phyloP scores from a whole-genome alignment of 2,113 vertebrate species.

The Verasper variegatus region DNA sequence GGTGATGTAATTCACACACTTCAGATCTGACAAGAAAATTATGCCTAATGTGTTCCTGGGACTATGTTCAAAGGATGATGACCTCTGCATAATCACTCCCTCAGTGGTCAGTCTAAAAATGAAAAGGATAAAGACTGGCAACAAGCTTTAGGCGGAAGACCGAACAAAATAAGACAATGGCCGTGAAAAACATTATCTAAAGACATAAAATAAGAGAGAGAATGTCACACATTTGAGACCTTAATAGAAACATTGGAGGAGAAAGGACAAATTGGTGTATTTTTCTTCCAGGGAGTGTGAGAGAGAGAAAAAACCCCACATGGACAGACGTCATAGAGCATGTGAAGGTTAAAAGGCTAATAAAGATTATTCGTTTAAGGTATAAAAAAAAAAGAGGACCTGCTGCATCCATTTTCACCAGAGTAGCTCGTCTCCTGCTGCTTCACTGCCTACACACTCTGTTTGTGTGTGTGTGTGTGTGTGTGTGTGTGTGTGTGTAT shows the following conservation, averaged over 20 bases:
- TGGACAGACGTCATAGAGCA: slow-evolving; percentile 38
- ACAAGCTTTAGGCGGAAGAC: slow-evolving; percentile 5
- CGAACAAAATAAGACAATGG: slow-evolving; percentile 6
- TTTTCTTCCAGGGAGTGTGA: slow-evolving; percentile 13
- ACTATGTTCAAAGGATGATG: slow-evolving; percentile 67
- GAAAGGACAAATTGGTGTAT: slow-evolving; percentile 14
- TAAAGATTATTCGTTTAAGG: slow-evolving; percentile 70
- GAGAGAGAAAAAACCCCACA: slow-evolving; percentile 13
- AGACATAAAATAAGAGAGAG: slow-evolving; percentile 2
- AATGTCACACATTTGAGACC: slow-evolving; percentile 1
- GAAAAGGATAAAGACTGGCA: slow-evolving; percentile 38
- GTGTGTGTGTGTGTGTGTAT: slow-evolving; percentile 3
- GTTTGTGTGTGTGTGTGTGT: slow-evolving; percentile 8
- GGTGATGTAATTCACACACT: slow-evolving; percentile 77
- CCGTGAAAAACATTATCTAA: slow-evolving; percentile 12
- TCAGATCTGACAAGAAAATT: slow-evolving; percentile 79
- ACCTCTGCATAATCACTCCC: slow-evolving; percentile 69
- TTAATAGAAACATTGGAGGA: slow-evolving; percentile 16
- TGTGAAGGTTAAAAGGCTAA: slow-evolving; percentile 74
- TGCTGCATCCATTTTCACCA: slow-evolving; percentile 50
- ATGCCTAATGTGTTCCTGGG: slow-evolving; percentile 65
- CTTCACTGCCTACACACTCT: slow-evolving; percentile 68
- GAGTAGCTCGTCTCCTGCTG: slow-evolving; percentile 67
- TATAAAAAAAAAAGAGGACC: slow-evolving; percentile 48
- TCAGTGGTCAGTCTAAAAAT: slow-evolving; percentile 54